Conservation (phyloP, 1,140 invertebrate genomes). For the Pissodes strobi region DNA sequence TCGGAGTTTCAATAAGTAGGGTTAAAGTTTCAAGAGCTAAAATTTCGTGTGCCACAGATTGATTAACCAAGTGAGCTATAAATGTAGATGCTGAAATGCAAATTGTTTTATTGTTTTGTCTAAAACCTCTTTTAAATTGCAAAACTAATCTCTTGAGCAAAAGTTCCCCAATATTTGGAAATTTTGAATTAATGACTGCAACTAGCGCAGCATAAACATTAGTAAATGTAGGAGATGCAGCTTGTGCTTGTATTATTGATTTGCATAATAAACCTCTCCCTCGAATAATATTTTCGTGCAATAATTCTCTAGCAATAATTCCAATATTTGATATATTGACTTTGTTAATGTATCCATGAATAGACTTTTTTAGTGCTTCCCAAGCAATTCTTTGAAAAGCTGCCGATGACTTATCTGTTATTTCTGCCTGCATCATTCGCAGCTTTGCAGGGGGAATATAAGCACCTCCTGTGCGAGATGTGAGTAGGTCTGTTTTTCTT, state of each 20-base stretch:
- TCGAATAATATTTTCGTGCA: constrained; percentile 94
- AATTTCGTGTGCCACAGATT: constrained; percentile 96
- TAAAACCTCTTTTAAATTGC: constrained; percentile 91
- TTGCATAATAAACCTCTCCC: constrained; percentile 89
- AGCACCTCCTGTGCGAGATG: constrained; percentile 90
- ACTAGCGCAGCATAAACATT: constrained; percentile 95
- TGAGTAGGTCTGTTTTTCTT: constrained; percentile 73
- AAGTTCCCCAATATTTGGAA: constrained; percentile 96
- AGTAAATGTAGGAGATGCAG: constrained; percentile 95
- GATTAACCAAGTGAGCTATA: constrained; percentile 97
- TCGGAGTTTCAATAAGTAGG: constrained; percentile 89
- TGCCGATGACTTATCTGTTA: constrained; percentile 89
- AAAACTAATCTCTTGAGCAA: constrained; percentile 89
- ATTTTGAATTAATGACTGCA: constrained; percentile 95
- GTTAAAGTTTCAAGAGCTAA: constrained; percentile 94
- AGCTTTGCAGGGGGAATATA: constrained; percentile 98
- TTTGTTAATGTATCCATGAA: constrained; percentile 98
- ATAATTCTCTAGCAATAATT: constrained; percentile 87
- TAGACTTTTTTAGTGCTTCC: constrained; percentile 99
- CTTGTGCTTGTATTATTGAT: constrained; percentile 95
- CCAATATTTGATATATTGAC: constrained; percentile 95
- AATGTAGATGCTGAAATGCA: constrained; percentile 92
- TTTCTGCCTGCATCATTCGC: constrained; percentile 90
- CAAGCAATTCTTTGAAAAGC: constrained; percentile 96
- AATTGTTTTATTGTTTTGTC: constrained; percentile 89